Evolutionary conservation across 1,140 invertebrate species (phyloP), one percentile per base, ranked within the genome.

Genomic region (Euwallacea fornicatus): DNA sequence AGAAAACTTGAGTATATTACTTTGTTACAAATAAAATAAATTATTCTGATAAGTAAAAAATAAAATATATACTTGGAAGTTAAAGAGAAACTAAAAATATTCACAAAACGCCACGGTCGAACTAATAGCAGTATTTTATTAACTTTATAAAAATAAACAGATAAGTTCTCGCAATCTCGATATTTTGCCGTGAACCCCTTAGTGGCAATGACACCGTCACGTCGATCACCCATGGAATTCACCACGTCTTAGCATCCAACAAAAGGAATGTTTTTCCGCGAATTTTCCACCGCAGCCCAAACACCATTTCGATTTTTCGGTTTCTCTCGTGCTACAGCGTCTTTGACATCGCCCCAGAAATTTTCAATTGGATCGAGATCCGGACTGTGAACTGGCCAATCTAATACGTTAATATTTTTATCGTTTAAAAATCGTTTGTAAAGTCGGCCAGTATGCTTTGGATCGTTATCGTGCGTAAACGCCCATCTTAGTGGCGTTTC

Each of bases 381-480:
- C 16, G 55, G 55, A 16, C 55, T 58, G 1, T 58, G 2, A 2
- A 7, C 55, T 15, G 55, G 55, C 55, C 7, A 58, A 16, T 58
- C 55, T 58, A 58, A 16, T 0, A 58, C n/a, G n/a, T 58, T 6
- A 7, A 58, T 58, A 33, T 58, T 58, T 13, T 58, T 3, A 33
- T 58, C 2, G 0, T 15, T 58, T 58, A 58, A 13, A 58, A 58
- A 58, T 16, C 7, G 55, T 0, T 58, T 7, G 7, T 7, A 58
- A 9, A 7, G 16, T 33, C 50, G 2, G 1, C 66, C 54, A 0
- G 70, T 78, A 56, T 82, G 78, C 70, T 82, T 82, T 0, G 78
- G 78, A 64, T 81, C 80, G 42, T 80, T 81, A 66, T 81, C 77
- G 53, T 82, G 74, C 65, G 80, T 76, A n/a, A 59, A 82, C 13